These are phyloP conservation scores for Cremastobaeus sp. DNA, from an alignment of 2,888 invertebrate species.

Conservation along the genomic window DNA sequence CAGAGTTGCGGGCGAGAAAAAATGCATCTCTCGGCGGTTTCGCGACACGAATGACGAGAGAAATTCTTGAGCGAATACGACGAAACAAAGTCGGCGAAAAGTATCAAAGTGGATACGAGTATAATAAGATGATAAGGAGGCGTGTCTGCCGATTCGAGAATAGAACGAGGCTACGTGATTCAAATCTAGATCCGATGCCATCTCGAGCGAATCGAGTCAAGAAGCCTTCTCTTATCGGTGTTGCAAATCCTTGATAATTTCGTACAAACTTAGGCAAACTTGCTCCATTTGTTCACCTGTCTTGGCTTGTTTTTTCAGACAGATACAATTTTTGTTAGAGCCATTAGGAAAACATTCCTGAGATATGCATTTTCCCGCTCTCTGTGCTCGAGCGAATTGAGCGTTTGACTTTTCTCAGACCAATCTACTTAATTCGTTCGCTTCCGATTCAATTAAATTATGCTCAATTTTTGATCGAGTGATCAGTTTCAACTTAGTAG, in stretches of 20 bases:
- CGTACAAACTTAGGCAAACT: slow-evolving; percentile 47
- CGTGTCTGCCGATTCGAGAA: slow-evolving; percentile 56
- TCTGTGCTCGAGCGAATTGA: too few species aligned
- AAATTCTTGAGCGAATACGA: slow-evolving; percentile 25
- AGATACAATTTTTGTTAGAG: too few species aligned
- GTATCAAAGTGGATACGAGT: slow-evolving; percentile 34
- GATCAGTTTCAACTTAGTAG: neutral
- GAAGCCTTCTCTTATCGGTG: slow-evolving; percentile 69
- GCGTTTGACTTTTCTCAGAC: too few species aligned
- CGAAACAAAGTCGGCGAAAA: slow-evolving; percentile 43
- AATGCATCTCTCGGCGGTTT: slow-evolving; percentile 35
- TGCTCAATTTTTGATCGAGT: too few species aligned
- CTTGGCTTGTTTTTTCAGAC: slow-evolving; percentile 6
- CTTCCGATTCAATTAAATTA: too few species aligned
- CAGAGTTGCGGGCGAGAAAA: slow-evolving; percentile 9
- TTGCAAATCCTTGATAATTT: slow-evolving; percentile 68
- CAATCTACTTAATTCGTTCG: too few species aligned
- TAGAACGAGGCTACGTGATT: slow-evolving; percentile 73
- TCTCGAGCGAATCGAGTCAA: slow-evolving; percentile 62
- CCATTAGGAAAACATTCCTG: too few species aligned
- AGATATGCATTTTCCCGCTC: too few species aligned
- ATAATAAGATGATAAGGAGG: slow-evolving; percentile 55
- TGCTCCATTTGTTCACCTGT: slow-evolving; percentile 4
- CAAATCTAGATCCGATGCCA: slow-evolving; percentile 76
- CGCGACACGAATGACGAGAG: slow-evolving; percentile 22